Evolutionary conservation across 1,140 invertebrate genomes (phyloP).

Genomic region (Caerostris extrusa): DNA sequence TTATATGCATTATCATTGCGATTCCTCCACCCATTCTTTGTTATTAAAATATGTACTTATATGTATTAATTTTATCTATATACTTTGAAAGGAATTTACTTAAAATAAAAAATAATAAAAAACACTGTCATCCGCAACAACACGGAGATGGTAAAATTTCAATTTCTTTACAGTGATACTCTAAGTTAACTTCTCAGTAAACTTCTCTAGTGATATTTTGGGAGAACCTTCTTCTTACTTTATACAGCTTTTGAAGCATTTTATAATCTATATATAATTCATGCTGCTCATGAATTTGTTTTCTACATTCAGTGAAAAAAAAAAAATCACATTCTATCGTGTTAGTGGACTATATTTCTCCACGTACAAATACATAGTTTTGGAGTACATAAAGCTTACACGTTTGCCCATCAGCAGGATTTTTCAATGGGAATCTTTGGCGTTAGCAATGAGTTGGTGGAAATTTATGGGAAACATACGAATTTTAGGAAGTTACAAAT

Average conservation of each 20-base stretch:
- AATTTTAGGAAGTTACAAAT: constrained; percentile 1
- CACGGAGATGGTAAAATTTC: too few species aligned
- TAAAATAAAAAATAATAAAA: too few species aligned
- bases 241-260: not conserved
- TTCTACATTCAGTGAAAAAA: not conserved
- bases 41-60: too few species aligned
- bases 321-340: not conserved
- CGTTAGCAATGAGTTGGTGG: not conserved
- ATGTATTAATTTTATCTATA: too few species aligned
- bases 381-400: not conserved
- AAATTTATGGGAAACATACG: not conserved
- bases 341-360: not conserved
- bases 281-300: not conserved
- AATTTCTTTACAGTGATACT: too few species aligned
- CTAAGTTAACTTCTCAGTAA: too few species aligned
- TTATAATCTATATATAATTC: not conserved
- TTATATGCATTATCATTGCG: too few species aligned
- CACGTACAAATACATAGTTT: not conserved
- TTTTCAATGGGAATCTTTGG: not conserved
- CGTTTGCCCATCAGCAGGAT: not conserved
- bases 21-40: too few species aligned
- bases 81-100: too few species aligned
- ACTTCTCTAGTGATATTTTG: not conserved
- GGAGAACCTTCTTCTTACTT: not conserved
- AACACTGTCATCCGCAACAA: too few species aligned